phyloP scores from a whole-genome alignment of 2,113 vertebrate species.

The Carassius auratus region DNA sequence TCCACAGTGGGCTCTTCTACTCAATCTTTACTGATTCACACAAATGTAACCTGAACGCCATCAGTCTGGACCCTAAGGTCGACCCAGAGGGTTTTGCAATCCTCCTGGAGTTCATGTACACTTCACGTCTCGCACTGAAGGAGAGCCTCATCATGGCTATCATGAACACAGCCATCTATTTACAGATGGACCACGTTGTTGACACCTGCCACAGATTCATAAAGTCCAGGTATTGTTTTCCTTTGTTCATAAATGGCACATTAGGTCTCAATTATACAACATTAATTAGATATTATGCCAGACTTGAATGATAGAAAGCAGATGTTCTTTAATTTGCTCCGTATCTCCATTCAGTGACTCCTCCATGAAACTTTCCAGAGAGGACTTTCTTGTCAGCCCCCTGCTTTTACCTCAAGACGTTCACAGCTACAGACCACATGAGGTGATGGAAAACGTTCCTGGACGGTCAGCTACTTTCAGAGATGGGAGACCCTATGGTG shows the following conservation, averaged over 20 bases:
- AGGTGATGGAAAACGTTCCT: too few relatives aligned
- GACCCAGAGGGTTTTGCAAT: conserved; percentile 95
- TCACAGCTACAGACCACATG: too few relatives aligned
- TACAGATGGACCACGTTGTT: conserved; percentile 98
- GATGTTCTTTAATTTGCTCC: too few relatives aligned
- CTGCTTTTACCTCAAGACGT: too few relatives aligned
- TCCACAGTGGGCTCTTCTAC: conserved; percentile 92
- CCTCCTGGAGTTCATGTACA: conserved; percentile 98
- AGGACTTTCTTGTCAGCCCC: too few relatives aligned
- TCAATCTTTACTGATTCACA: conserved; percentile 97
- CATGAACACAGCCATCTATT: conserved; percentile 94
- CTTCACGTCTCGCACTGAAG: conserved; percentile 90
- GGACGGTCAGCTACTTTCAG: too few relatives aligned
- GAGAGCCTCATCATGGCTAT: conserved; percentile 94
- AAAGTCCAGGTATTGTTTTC: conserved; percentile 86
- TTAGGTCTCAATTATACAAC: neutral
- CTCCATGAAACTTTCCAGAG: too few relatives aligned
- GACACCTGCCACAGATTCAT: conserved; percentile 97
- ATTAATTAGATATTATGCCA: too few relatives aligned
- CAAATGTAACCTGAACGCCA: conserved; percentile 93
- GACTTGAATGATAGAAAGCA: too few relatives aligned
- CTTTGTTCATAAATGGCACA: too few relatives aligned
- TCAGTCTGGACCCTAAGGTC: conserved; percentile 94
- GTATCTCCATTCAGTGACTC: too few relatives aligned
- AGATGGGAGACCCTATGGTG: too few relatives aligned